A percentile compares a stretch with the other conserved stretches of the same genome.
Evolutionary conservation across 2,888 invertebrate species (phyloP).

Genomic region (Tachina grossa): DNA sequence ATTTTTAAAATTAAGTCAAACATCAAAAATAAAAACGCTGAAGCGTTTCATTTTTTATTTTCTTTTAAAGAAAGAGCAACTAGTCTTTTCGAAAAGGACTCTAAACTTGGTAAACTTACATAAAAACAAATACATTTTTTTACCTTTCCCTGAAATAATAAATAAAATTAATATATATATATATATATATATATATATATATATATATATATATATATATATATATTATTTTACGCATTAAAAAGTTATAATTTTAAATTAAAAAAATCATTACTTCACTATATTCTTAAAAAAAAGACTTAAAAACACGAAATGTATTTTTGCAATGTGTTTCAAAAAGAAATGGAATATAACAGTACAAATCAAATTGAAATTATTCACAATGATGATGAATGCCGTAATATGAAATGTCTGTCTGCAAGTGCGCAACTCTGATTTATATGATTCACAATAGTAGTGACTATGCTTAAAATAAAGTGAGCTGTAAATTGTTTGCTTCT

Average conservation of each 20-base stretch:
- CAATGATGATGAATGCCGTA: not conserved
- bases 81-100: conserved; percentile 83
- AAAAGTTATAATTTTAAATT: conserved; percentile 9
- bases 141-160: conserved; percentile 32
- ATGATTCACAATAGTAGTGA: conserved; percentile 12
- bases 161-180: not conserved
- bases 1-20: conserved; percentile 36
- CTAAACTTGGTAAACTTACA: conserved; percentile 77
- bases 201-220: no score
- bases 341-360: not conserved
- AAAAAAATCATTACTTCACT: conserved; percentile 22
- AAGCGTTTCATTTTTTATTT: conserved; percentile 21
- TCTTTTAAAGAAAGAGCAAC: conserved; percentile 61
- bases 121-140: conserved; percentile 29
- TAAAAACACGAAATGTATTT: conserved; percentile 20
- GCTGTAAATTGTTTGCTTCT: not conserved
- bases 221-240: not conserved
- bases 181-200: no score
- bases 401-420: not conserved
- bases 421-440: not conserved
- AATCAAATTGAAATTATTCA: not conserved
- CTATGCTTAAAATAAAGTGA: not conserved
- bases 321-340: conserved; percentile 51
- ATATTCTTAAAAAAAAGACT: conserved; percentile 41
- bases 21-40: conserved; percentile 26